Conservation (phyloP, 2,797 vertebrate genomes). For the Caiman crocodilus region DNA sequence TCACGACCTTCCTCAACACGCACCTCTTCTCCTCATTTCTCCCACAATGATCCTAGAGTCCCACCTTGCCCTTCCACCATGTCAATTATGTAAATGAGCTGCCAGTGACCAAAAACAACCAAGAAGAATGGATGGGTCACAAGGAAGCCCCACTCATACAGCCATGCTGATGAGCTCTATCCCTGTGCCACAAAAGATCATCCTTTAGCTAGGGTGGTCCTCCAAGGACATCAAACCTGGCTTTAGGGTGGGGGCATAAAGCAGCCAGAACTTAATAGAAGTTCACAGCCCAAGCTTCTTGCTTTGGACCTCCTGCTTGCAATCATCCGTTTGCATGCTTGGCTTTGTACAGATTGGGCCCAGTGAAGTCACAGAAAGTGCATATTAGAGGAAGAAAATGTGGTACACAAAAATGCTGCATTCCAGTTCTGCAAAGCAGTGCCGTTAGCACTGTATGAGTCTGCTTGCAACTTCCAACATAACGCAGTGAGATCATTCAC, state of each 20-base stretch:
- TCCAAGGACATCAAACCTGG: neutral
- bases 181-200: neutral
- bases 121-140: neutral
- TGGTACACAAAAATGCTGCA: conserved; percentile 52
- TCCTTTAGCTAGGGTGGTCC: neutral
- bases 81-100: neutral
- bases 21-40: neutral
- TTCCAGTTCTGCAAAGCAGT: conserved; percentile 21
- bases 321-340: neutral
- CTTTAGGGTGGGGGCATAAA: neutral
- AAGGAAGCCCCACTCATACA: neutral
- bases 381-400: neutral
- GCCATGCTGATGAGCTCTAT: neutral
- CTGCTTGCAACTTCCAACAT: conserved; percentile 40
- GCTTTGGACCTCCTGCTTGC: neutral
- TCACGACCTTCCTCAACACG: neutral
- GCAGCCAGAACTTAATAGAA: fast-evolving
- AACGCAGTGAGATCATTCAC: conserved; percentile 72
- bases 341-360: neutral
- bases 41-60: neutral
- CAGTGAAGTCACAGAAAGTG: neutral
- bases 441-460: conserved; percentile 42
- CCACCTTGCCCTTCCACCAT: fast-evolving
- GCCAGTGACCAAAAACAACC: neutral
- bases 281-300: neutral